Conservation (phyloP, 2,797 vertebrate species). For the Sebastiscus albofasciatus region DNA sequence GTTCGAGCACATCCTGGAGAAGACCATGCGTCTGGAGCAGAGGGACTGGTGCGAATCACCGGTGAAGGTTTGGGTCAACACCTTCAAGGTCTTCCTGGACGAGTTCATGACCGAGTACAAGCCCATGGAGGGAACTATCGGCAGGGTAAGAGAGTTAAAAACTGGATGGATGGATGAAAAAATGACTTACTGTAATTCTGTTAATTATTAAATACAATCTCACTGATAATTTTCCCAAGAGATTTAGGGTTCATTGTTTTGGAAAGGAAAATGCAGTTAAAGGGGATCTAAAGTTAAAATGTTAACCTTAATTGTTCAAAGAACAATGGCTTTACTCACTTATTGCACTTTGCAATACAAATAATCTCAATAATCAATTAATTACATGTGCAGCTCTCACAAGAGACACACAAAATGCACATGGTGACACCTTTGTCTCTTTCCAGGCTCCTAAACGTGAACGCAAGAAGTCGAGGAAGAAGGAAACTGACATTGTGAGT, state of each 20-base stretch:
- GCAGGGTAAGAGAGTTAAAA: constrained; percentile 83
- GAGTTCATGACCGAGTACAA: constrained; percentile 97
- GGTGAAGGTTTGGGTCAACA: constrained; percentile 97
- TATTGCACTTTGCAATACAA: neutral
- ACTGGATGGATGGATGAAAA: neutral
- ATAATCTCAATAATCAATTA: neutral
- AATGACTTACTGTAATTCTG: too few species aligned
- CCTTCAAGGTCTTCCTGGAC: constrained; percentile 97
- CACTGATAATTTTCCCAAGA: neutral
- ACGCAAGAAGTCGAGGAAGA: constrained; percentile 87
- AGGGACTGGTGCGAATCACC: constrained; percentile 95
- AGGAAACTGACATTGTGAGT: constrained; percentile 86
- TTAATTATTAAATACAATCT: neutral
- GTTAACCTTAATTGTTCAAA: neutral
- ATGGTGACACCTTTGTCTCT: neutral
- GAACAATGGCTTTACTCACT: neutral
- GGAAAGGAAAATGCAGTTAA: neutral
- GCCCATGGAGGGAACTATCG: constrained; percentile 84
- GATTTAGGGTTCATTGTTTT: neutral
- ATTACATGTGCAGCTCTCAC: neutral
- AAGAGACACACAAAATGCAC: neutral
- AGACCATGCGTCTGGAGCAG: constrained; percentile 94
- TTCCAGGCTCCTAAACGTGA: constrained; percentile 83
- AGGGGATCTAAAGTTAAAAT: neutral
- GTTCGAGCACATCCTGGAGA: constrained; percentile 97